These are phyloP conservation scores for Echeneis naucrates DNA, from an alignment of 2,797 vertebrate species.

Conservation along the genomic window DNA sequence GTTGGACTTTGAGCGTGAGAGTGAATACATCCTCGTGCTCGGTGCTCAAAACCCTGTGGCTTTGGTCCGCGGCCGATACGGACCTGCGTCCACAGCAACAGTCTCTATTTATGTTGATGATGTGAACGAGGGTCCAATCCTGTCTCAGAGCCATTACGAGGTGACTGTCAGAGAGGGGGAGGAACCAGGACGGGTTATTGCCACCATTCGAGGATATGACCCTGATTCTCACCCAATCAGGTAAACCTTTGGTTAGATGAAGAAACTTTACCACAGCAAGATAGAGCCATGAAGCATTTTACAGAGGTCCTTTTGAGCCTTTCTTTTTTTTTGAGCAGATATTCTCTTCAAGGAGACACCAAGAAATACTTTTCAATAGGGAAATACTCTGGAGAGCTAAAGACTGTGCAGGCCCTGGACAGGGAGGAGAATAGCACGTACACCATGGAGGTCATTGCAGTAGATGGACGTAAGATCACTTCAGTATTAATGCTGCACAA, in stretches of 20 bases:
- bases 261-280: too few relatives aligned
- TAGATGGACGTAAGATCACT: constrained; percentile 82
- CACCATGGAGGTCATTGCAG: constrained; percentile 86
- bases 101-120: constrained; percentile 87
- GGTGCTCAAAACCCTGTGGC: constrained; percentile 85
- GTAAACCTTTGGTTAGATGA: constrained; percentile 36
- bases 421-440: constrained; percentile 87
- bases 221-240: constrained; percentile 85
- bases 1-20: constrained; percentile 88
- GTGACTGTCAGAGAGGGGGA: constrained; percentile 85
- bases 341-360: constrained; percentile 87
- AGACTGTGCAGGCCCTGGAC: constrained; percentile 83
- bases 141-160: constrained; percentile 87
- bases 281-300: background rate
- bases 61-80: constrained; percentile 84
- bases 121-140: constrained; percentile 83
- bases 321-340: constrained; percentile 71
- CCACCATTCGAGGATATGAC: constrained; percentile 85
- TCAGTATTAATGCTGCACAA: background rate
- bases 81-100: constrained; percentile 86
- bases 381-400: constrained; percentile 86
- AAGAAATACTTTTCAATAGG: constrained; percentile 87
- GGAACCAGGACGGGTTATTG: constrained; percentile 85
- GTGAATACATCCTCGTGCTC: constrained; percentile 86
- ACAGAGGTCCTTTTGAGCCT: background rate